Conservation (phyloP, 2,797 vertebrate genomes). For the Acipenser ruthenus region DNA sequence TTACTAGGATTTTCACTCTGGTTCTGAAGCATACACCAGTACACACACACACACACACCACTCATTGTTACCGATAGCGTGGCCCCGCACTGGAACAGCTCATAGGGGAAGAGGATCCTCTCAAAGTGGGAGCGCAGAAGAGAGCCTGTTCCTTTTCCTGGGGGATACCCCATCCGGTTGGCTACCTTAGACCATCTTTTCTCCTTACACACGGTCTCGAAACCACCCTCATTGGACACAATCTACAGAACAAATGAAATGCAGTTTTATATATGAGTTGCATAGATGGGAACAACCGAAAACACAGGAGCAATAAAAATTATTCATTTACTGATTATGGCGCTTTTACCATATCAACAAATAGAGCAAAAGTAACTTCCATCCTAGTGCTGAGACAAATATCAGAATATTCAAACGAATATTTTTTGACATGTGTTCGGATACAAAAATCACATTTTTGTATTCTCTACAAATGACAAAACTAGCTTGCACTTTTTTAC, state of each 20-base stretch:
- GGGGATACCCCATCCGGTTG: constrained; percentile 82
- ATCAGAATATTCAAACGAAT: background rate
- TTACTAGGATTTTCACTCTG: too few relatives aligned
- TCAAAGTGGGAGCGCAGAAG: constrained; percentile 89
- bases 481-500: too few relatives aligned
- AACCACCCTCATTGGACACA: constrained; percentile 89
- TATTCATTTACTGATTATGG: background rate
- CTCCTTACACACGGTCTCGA: constrained; percentile 86
- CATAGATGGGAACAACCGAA: background rate
- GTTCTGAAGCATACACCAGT: too few relatives aligned
- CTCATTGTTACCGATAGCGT: constrained; percentile 67
- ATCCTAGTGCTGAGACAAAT: background rate
- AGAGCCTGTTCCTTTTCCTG: constrained; percentile 81
- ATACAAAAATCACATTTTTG: background rate
- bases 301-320: too few relatives aligned
- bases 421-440: background rate
- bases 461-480: too few relatives aligned
- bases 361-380: background rate
- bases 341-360: background rate
- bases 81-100: constrained; percentile 92
- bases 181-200: constrained; percentile 93
- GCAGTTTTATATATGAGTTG: constrained; percentile 6
- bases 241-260: constrained; percentile 56
- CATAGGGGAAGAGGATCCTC: constrained; percentile 91
- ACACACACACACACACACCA: too few relatives aligned